phyloP scores from a whole-genome alignment of 2,113 vertebrate species.

The Ciconia stormi region DNA sequence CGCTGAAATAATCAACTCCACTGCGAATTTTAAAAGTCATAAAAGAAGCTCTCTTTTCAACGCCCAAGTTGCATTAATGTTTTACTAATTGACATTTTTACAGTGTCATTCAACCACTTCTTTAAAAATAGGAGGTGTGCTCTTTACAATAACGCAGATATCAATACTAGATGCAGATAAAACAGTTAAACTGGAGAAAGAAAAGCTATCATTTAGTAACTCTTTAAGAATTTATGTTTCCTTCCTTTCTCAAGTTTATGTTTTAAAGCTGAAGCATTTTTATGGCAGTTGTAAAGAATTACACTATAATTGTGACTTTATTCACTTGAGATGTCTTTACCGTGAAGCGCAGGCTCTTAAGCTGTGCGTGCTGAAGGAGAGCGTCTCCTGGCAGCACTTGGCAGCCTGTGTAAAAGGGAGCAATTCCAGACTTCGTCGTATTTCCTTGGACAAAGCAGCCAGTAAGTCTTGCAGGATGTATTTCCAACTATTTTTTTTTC shows the following conservation, averaged over 20 bases:
- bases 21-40: not conserved
- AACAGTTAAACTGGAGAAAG: not conserved
- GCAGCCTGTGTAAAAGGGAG: not conserved
- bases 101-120: not conserved
- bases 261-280: not conserved
- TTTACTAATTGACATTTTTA: constrained; percentile 55
- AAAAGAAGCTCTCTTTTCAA: not conserved
- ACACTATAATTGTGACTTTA: not conserved
- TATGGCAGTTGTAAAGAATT: constrained; percentile 34
- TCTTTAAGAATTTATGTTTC: constrained; percentile 20
- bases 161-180: not conserved
- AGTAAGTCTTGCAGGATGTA: not conserved
- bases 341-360: not conserved
- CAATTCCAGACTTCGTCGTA: not conserved
- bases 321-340: not conserved
- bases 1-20: not conserved
- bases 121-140: constrained; percentile 1
- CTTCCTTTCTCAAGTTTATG: not conserved
- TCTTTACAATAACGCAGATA: not conserved
- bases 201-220: constrained; percentile 18
- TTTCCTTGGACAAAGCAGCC: not conserved
- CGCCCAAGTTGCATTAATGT: not conserved
- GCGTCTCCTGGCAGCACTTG: not conserved
- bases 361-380: not conserved
- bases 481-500: not conserved